Percentiles rank a stretch among this genome's conserved stretches.
phyloP scores from a whole-genome alignment of 2,113 vertebrate genomes.

The Aspiorhynchus laticeps region DNA sequence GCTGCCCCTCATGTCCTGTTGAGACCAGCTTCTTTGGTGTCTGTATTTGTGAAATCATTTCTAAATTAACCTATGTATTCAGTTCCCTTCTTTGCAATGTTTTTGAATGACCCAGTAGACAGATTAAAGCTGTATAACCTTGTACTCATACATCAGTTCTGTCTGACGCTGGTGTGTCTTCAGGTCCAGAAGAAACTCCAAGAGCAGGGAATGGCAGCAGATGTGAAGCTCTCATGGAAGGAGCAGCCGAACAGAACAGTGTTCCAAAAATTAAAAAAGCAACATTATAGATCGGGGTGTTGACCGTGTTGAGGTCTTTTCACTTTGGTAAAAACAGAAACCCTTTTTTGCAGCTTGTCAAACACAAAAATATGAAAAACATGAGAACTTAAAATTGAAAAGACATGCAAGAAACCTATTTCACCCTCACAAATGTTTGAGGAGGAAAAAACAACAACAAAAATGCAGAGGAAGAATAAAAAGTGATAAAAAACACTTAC shows the following conservation, averaged over 20 bases:
- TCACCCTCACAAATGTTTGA: too few species aligned
- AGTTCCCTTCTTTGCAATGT: neutral
- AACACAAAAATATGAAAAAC: too few species aligned
- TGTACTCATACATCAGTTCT: neutral
- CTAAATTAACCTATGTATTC: too few species aligned
- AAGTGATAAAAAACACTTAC: too few species aligned
- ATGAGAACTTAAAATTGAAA: too few species aligned
- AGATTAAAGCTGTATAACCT: neutral
- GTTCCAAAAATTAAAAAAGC: neutral
- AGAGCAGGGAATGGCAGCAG: neutral
- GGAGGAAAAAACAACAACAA: too few species aligned
- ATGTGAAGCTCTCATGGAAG: neutral
- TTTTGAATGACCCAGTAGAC: neutral
- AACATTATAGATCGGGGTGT: neutral
- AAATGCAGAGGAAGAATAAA: too few species aligned
- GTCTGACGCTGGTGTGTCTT: neutral
- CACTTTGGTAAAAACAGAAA: too few species aligned
- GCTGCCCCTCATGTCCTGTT: neutral
- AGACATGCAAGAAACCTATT: too few species aligned
- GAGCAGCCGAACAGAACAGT: neutral
- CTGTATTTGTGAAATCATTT: too few species aligned
- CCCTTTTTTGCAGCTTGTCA: too few species aligned
- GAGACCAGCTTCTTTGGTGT: neutral
- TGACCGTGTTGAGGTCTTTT: too few species aligned
- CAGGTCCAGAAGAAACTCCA: conserved; percentile 21